These are phyloP conservation scores for Cyanoramphus novaezelandiae DNA, from an alignment of 2,113 vertebrate species.

Conservation along the genomic window DNA sequence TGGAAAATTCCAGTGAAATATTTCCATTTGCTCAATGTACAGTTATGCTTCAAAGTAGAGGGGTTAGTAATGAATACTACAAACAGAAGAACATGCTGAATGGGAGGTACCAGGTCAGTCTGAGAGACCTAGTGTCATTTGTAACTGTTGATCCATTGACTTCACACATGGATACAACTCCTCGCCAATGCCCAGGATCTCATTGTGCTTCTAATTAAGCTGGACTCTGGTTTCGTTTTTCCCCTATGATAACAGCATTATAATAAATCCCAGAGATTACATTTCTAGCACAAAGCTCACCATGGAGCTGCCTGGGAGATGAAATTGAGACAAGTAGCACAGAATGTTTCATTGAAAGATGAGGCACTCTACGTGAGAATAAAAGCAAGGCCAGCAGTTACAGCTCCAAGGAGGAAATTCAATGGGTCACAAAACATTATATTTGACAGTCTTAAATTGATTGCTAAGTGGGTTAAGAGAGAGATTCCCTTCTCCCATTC, in stretches of 20 bases:
- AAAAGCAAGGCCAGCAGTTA: slow-evolving; percentile 25
- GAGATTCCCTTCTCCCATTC: neutral
- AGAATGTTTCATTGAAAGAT: neutral
- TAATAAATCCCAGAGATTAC: neutral
- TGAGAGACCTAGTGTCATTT: neutral
- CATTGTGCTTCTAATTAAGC: neutral
- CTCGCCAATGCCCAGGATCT: neutral
- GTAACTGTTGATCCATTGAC: neutral
- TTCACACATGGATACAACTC: neutral
- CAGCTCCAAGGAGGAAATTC: neutral
- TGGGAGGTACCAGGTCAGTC: accelerated
- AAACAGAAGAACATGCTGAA: neutral
- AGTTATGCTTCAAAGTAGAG: neutral
- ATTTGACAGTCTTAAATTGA: neutral
- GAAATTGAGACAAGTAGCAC: neutral
- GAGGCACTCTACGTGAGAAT: neutral
- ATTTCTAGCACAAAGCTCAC: neutral
- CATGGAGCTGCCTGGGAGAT: neutral
- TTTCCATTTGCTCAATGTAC: neutral
- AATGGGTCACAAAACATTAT: neutral
- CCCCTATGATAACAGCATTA: neutral
- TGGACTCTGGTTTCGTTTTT: neutral
- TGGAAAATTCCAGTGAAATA: neutral
- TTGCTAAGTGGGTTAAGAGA: neutral
- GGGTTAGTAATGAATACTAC: neutral